Percentiles rank a stretch among this genome's conserved stretches.
phyloP scores from a whole-genome alignment of 2,888 invertebrate genomes.

The Drosophila stalkeri region DNA sequence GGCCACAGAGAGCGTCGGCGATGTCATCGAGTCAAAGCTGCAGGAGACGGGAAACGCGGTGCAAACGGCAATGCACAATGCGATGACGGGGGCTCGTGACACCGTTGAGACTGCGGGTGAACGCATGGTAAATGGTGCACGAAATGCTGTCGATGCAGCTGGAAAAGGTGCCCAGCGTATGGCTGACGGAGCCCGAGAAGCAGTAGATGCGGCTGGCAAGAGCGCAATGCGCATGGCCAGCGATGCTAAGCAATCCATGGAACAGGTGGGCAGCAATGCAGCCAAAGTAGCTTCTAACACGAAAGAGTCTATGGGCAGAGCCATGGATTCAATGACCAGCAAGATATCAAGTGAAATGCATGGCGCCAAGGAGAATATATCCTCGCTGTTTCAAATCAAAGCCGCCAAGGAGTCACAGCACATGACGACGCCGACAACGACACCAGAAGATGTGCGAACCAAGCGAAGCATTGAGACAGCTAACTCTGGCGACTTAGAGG shows the following conservation, averaged over 20 bases:
- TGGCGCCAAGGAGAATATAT: slow-evolving; percentile 78
- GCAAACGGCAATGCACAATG: slow-evolving; percentile 55
- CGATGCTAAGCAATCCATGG: slow-evolving; percentile 67
- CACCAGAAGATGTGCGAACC: slow-evolving; percentile 52
- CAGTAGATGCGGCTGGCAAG: slow-evolving; percentile 65
- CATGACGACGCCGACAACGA: slow-evolving; percentile 37
- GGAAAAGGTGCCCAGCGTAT: slow-evolving; percentile 65
- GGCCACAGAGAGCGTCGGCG: slow-evolving; percentile 30
- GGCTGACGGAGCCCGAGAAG: slow-evolving; percentile 68
- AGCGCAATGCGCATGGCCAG: slow-evolving; percentile 63
- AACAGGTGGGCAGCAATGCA: slow-evolving; percentile 70
- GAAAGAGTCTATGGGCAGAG: slow-evolving; percentile 68
- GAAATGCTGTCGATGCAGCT: slow-evolving; percentile 61
- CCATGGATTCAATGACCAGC: slow-evolving; percentile 68
- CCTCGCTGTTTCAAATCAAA: slow-evolving; percentile 77
- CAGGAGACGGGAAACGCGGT: slow-evolving; percentile 57
- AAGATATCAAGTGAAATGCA: slow-evolving; percentile 76
- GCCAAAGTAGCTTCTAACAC: slow-evolving; percentile 67
- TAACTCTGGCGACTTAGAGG: slow-evolving; percentile 67
- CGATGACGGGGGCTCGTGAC: slow-evolving; percentile 58
- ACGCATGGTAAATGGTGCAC: slow-evolving; percentile 57
- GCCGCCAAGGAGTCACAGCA: slow-evolving; percentile 62
- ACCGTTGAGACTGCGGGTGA: slow-evolving; percentile 55
- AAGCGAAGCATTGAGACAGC: slow-evolving; percentile 58
- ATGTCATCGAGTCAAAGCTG: slow-evolving; percentile 49